Base-by-base conservation (phyloP, 2,113 vertebrate species). In the Hipposideros armiger region DNA sequence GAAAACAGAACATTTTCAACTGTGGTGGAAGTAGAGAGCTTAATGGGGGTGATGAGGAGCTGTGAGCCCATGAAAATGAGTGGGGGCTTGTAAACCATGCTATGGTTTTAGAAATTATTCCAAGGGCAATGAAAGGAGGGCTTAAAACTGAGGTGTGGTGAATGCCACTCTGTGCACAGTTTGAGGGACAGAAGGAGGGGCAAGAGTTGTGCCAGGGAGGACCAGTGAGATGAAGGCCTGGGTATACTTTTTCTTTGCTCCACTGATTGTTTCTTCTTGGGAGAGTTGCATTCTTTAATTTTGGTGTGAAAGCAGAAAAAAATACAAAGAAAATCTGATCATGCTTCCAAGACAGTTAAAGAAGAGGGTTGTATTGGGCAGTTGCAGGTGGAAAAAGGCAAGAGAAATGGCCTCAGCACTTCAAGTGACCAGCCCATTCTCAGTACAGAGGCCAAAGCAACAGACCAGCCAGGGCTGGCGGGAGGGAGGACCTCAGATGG, bases 141-240 rank as follows among this genome's bases (percentile, higher is more conserved):
- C 15, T 85, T 73, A 45, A 19, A 42, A 17, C n/a, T 15, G 67
- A 76, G 50, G 26, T 4, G 3, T 1, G 28, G 16, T 22, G 10
- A 16, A 14, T 1, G 0, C 40, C 5, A 19, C 30, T 42, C 56
- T 15, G 56, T 13, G 11, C 28, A 17, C 20, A n/a, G 3, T 19
- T 11, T 32, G 85, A 42, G 26, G 77, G 50, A 67, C 22, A 0
- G 52, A 52, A 11, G 47, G 20, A 54, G 19, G 30, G 56, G 1
- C 15, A 5, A 5, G 36, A 4, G 17, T 3, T 1, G 30, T 9
- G 22, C 22, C 19, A 6, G 54, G 54, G 50, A 81, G 24, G 32
- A 36, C 2, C n/a, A 0, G 13, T 0, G 9, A 5, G 9, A 3
- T 3, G 10, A 83, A 83, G 60, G 7, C 15, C 40, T 9, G 3